Evolutionary conservation across 2,113 vertebrate species (phyloP).

Genomic region (Numida meleagris): DNA sequence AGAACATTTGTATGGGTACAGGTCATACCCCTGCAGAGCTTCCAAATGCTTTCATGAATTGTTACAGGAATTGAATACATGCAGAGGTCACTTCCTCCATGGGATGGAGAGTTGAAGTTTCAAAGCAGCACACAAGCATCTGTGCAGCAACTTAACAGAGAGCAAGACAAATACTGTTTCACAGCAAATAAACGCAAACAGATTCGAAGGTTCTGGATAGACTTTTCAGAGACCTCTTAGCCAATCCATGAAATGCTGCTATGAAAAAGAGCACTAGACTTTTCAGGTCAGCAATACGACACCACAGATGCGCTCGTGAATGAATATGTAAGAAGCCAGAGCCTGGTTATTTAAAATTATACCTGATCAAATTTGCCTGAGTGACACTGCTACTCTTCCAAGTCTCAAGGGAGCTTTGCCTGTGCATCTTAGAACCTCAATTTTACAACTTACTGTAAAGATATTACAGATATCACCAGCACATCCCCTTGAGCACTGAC

Average conservation of each 20-base stretch:
- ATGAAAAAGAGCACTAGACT: neutral
- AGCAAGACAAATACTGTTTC: neutral
- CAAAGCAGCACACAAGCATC: neutral
- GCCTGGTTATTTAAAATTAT: neutral
- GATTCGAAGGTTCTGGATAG: neutral
- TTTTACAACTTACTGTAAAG: neutral
- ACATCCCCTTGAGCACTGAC: neutral
- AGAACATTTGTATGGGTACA: neutral
- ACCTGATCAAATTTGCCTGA: neutral
- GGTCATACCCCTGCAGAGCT: neutral
- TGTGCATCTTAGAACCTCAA: neutral
- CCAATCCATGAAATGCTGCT: neutral
- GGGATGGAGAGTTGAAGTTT: neutral
- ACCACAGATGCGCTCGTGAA: neutral
- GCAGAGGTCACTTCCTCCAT: neutral
- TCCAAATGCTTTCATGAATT: neutral
- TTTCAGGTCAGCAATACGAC: constrained; percentile 9
- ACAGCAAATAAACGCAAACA: neutral
- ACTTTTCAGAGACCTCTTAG: neutral
- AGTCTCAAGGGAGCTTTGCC: neutral
- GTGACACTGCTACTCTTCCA: neutral
- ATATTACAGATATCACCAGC: neutral
- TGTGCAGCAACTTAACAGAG: neutral
- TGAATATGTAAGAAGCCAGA: neutral
- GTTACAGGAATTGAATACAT: neutral